Evolutionary conservation across 1,140 invertebrate species (phyloP).

Genomic region (Trypoxylus dichotomus): DNA sequence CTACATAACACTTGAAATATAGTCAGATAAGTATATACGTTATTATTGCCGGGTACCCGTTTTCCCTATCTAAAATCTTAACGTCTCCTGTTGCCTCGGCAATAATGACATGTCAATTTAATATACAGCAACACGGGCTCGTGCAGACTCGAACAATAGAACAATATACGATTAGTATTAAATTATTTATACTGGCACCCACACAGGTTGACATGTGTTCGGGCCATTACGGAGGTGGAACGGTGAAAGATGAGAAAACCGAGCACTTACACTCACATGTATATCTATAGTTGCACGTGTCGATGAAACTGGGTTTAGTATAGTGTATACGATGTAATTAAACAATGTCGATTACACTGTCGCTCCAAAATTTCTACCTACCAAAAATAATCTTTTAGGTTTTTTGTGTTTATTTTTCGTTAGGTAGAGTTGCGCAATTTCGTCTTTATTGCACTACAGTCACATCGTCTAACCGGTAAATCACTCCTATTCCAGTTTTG

Average conservation of each 20-base stretch:
- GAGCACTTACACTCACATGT: not conserved
- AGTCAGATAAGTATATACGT: too few relatives aligned
- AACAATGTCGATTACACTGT: too few relatives aligned
- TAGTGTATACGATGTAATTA: too few relatives aligned
- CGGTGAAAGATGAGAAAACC: not conserved
- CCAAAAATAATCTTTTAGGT: too few relatives aligned
- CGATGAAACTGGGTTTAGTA: too few relatives aligned
- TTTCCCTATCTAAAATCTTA: not conserved
- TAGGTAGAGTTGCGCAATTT: too few relatives aligned
- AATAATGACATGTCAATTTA: conserved; percentile 4
- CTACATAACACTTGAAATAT: too few relatives aligned
- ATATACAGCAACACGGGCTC: conserved; percentile 1
- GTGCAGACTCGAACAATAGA: not conserved
- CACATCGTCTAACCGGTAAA: too few relatives aligned
- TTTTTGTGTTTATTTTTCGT: too few relatives aligned
- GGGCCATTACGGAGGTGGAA: not conserved
- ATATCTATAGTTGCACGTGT: not conserved
- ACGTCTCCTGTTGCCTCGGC: not conserved
- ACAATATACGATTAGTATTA: not conserved
- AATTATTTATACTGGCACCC: conserved; percentile 3
- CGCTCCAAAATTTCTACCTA: too few relatives aligned
- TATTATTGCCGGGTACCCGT: not conserved
- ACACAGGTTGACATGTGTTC: not conserved
- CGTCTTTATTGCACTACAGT: too few relatives aligned
- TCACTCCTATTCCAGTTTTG: too few relatives aligned